phyloP scores from a whole-genome alignment of 2,888 invertebrate genomes.

The Prosapia bicincta region DNA sequence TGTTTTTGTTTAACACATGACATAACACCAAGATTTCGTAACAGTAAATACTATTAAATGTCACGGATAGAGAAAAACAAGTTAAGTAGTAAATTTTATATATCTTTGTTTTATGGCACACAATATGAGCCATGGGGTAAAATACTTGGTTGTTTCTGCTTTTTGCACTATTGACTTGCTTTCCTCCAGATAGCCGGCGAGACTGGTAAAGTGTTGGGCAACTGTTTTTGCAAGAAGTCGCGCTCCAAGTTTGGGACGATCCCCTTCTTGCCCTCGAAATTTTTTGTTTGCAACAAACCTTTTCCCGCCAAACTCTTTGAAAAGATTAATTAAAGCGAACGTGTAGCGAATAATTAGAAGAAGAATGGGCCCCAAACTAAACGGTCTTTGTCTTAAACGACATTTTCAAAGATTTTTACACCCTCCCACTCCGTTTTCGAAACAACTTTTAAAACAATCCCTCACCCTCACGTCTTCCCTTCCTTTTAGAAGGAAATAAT shows the following conservation, averaged over 20 bases:
- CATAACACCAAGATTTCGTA: no score
- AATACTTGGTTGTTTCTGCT: no score
- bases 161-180: no score
- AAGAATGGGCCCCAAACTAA: conserved; percentile 31
- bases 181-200: no score
- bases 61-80: no score
- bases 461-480: conserved; percentile 28
- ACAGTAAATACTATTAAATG: no score
- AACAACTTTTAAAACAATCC: conserved; percentile 37
- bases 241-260: background rate
- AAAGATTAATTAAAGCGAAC: conserved; percentile 35
- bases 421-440: conserved; percentile 23
- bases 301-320: background rate
- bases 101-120: no score
- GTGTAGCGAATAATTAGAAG: conserved; percentile 35
- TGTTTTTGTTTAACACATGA: no score
- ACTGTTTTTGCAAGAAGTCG: background rate
- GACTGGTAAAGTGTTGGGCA: background rate
- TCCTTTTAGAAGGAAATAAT: conserved; percentile 31
- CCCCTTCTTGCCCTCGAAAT: background rate
- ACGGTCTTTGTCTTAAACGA: conserved; percentile 33
- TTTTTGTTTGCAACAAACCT: background rate
- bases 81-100: no score
- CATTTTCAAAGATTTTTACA: conserved; percentile 36
- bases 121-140: no score